These are phyloP conservation scores for Drosophila mettleri DNA, from an alignment of 2,888 invertebrate species.

Conservation along the genomic window DNA sequence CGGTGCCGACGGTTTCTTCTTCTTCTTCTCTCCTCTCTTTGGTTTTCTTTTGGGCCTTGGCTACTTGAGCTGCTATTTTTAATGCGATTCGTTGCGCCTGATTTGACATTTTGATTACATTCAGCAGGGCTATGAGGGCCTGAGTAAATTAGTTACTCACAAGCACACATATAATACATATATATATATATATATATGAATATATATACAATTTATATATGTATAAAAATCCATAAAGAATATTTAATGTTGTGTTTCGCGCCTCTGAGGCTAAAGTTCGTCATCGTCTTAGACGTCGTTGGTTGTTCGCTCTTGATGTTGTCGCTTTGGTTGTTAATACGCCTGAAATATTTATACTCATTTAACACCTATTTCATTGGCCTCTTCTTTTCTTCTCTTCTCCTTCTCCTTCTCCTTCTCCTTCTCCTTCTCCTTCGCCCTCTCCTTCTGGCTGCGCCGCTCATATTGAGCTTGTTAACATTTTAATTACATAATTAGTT, in stretches of 20 bases:
- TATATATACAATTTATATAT: constrained; percentile 36
- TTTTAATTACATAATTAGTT: constrained; percentile 76
- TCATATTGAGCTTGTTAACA: constrained; percentile 72
- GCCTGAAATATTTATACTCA: constrained; percentile 67
- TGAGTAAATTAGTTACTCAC: constrained; percentile 30
- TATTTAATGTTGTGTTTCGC: constrained; percentile 58
- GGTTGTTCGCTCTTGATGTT: constrained; percentile 6
- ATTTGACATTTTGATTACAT: constrained; percentile 78
- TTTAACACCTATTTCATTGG: constrained; percentile 64
- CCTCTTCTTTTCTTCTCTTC: constrained; percentile 10
- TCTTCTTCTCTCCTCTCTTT: neutral
- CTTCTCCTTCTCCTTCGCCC: too few species aligned
- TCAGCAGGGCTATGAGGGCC: constrained; percentile 26
- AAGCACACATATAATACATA: constrained; percentile 4
- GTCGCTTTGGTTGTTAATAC: constrained; percentile 45
- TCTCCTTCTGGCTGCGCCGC: constrained; percentile 22
- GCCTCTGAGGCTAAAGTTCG: constrained; percentile 43
- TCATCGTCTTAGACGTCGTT: constrained; percentile 22
- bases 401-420: too few species aligned
- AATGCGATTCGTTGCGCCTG: constrained; percentile 78
- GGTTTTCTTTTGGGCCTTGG: constrained; percentile 8
- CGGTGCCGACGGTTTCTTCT: constrained; percentile 17
- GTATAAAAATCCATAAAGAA: constrained; percentile 58
- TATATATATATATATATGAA: constrained; percentile 35
- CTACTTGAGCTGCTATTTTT: constrained; percentile 55